Evolutionary conservation across 1,140 invertebrate species (phyloP), one percentile per base, ranked within the genome.

Genomic region (Aphelenchoides avenae): DNA sequence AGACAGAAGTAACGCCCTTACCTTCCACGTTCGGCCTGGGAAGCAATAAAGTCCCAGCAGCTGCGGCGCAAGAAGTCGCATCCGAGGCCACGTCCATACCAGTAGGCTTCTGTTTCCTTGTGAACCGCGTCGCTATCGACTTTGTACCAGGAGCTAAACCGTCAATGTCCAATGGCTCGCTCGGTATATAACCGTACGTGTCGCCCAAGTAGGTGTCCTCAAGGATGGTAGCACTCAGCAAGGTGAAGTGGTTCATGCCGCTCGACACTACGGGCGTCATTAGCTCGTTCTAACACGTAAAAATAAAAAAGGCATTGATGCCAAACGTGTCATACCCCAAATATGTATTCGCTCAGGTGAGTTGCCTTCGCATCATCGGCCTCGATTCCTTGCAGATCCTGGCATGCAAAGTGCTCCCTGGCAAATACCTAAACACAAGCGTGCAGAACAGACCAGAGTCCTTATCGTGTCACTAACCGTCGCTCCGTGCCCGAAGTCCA

Each of bases 261-360:
- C 66, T 52, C 9, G 29, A 18, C 11, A 64, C n/a, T 20, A 59
- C 40, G 27, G 61, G 61, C 15, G 61, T 64, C 61, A 64, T 64
- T 3, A 64, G 61, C 42, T 64, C 61, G 24, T 64, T 64, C 61
- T 64, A 26, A 61, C 58, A 61, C 30, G 24, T 37, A 3, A 11
- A 41, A 18, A 3, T 42, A n/a, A 33, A 27, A 9, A 18, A 1
- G 1, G 3, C 15, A 50, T n/a, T 54, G 57, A 6, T 40, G 24
- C 15, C 3, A 37, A 63, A 51, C 11, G 3, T 18, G 3, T 51
- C 26, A 9, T 33, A 66, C 61, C 34, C 61, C 61, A 30, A 65
- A 64, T 26, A 60, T 60, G 55, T 64, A 64, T 56, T 64, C 61
- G 18, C 61, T 61, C 18, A 64, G 44, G 43, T 64, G 61, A 40